Conservation (phyloP, 2,113 vertebrate genomes). For the Danionella cerebrum region DNA sequence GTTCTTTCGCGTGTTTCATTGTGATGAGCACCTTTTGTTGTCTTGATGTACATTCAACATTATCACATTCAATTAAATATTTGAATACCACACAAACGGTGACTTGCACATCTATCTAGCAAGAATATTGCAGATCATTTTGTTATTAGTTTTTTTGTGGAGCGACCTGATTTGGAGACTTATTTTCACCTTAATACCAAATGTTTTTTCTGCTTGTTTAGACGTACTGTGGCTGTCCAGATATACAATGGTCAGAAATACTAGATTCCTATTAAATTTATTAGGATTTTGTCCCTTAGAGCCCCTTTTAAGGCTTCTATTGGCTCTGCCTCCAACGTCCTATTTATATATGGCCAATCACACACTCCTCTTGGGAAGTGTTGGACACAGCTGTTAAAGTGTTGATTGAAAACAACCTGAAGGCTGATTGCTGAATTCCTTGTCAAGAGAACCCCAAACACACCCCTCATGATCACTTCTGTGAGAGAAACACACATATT, state of each 20-base stretch:
- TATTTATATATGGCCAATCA: conserved; percentile 29
- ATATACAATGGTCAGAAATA: not conserved
- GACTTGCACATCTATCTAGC: not conserved
- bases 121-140: too few relatives aligned
- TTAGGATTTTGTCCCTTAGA: conserved; percentile 18
- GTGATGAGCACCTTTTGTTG: too few relatives aligned
- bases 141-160: too few relatives aligned
- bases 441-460: conserved; percentile 32
- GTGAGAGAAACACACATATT: conserved; percentile 34
- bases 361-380: conserved; percentile 27
- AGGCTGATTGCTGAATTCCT: conserved; percentile 33
- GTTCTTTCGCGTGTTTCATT: too few relatives aligned
- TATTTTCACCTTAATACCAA: too few relatives aligned
- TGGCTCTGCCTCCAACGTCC: conserved; percentile 20
- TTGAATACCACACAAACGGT: not conserved
- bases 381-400: conserved; percentile 44
- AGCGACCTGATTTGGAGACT: too few relatives aligned
- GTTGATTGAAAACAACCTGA: conserved; percentile 44
- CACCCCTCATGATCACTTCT: conserved; percentile 16
- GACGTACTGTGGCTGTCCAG: not conserved
- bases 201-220: too few relatives aligned
- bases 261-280: not conserved
- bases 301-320: conserved; percentile 11
- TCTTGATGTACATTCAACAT: too few relatives aligned
- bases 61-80: not conserved